These are phyloP conservation scores for Falco rusticolus DNA, from an alignment of 2,797 vertebrate genomes.

Conservation along the genomic window DNA sequence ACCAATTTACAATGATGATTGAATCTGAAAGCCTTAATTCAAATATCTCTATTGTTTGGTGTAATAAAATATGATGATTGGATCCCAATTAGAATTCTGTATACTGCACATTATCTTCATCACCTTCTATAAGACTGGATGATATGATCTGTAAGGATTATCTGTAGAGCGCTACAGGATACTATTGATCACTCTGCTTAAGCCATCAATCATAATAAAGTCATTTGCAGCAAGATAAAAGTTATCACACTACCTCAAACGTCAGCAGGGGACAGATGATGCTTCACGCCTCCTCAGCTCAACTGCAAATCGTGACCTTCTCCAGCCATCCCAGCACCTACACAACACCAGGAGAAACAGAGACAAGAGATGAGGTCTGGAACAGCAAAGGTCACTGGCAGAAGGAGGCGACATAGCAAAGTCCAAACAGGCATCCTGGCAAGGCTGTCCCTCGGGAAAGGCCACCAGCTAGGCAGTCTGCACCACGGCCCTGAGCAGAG, in stretches of 20 bases:
- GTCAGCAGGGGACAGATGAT: conserved; percentile 7
- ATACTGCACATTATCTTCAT: background rate
- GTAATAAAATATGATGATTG: background rate
- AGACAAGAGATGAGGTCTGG: background rate
- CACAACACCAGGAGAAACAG: background rate
- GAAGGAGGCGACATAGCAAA: background rate
- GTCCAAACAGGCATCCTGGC: fast-evolving
- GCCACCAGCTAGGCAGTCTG: background rate
- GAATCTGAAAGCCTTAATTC: background rate
- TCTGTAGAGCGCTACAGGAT: background rate
- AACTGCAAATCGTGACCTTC: background rate
- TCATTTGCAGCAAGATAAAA: background rate
- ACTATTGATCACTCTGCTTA: background rate
- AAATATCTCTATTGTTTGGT: background rate
- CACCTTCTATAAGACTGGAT: background rate
- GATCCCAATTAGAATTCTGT: background rate
- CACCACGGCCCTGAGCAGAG: fast-evolving
- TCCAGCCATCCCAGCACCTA: conserved; percentile 61
- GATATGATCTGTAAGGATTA: background rate
- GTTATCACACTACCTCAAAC: conserved; percentile 24
- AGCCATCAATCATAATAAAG: background rate
- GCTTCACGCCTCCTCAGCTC: conserved; percentile 26
- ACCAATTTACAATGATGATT: background rate
- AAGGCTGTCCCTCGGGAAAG: background rate
- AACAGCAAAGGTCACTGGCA: background rate